These are phyloP conservation scores for Cryptus armator DNA, from an alignment of 2,888 invertebrate species.

Conservation along the genomic window DNA sequence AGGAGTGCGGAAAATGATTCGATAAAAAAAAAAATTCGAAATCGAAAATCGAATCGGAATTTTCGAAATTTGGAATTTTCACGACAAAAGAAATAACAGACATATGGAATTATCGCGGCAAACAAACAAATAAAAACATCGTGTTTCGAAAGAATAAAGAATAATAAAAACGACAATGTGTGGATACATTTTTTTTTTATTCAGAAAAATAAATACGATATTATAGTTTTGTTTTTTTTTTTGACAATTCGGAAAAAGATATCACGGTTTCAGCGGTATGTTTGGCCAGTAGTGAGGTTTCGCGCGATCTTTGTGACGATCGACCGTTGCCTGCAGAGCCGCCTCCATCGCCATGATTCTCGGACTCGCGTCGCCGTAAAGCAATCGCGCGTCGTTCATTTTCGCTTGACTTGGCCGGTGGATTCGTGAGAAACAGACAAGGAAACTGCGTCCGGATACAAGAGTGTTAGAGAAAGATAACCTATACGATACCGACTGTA, in stretches of 20 bases:
- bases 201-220: constrained; percentile 40
- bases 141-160: not conserved
- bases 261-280: constrained; percentile 69
- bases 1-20: constrained; percentile 16
- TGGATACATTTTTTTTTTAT: not conserved
- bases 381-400: no score
- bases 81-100: not conserved
- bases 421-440: no score
- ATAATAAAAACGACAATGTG: not conserved
- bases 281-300: constrained; percentile 91
- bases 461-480: no score
- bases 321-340: constrained; percentile 89
- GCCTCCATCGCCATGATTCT: constrained; percentile 91
- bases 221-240: not conserved
- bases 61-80: not conserved
- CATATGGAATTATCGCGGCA: not conserved
- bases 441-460: no score
- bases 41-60: not conserved
- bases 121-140: not conserved
- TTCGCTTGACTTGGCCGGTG: no score
- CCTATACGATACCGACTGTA: no score
- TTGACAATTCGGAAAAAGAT: no score
- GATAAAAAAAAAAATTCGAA: not conserved
- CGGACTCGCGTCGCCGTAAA: constrained; percentile 87
- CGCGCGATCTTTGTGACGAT: constrained; percentile 87